Conservation (phyloP, 2,113 vertebrate species). For the Verasper variegatus region DNA sequence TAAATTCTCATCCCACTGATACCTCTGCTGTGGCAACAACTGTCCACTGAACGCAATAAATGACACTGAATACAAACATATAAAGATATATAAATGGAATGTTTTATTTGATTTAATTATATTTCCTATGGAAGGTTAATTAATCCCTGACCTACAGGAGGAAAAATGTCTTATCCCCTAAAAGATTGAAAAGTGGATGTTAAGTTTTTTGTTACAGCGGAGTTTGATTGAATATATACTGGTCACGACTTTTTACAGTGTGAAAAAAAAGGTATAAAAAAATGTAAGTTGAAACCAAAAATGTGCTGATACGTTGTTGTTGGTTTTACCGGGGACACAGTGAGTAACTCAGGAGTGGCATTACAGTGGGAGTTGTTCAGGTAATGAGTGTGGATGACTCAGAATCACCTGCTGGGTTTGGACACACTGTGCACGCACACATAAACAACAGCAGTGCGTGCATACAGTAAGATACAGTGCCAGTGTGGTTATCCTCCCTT, state of each 20-base stretch:
- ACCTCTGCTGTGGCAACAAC: not conserved
- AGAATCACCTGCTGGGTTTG: constrained; percentile 29
- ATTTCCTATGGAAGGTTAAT: too few species aligned
- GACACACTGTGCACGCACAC: constrained; percentile 9
- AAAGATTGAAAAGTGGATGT: constrained; percentile 18
- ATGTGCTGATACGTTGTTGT: not conserved
- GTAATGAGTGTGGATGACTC: constrained; percentile 52
- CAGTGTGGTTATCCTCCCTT: not conserved
- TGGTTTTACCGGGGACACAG: constrained; percentile 15
- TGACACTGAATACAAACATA: too few species aligned
- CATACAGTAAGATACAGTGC: not conserved
- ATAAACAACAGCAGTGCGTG: not conserved
- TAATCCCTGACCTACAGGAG: too few species aligned
- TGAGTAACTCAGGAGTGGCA: constrained; percentile 8
- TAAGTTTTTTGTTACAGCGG: too few species aligned
- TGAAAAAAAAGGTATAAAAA: not conserved
- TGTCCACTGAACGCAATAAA: not conserved
- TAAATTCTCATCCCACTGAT: not conserved
- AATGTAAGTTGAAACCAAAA: too few species aligned
- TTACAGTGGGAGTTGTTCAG: constrained; percentile 26
- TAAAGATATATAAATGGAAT: too few species aligned
- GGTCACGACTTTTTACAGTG: not conserved
- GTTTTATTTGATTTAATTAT: too few species aligned
- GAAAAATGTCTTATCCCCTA: too few species aligned
- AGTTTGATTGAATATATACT: not conserved